Evolutionary conservation across 1,140 invertebrate genomes (phyloP), one percentile per base, ranked within the genome.

Genomic region (Frieseomelitta varia): DNA sequence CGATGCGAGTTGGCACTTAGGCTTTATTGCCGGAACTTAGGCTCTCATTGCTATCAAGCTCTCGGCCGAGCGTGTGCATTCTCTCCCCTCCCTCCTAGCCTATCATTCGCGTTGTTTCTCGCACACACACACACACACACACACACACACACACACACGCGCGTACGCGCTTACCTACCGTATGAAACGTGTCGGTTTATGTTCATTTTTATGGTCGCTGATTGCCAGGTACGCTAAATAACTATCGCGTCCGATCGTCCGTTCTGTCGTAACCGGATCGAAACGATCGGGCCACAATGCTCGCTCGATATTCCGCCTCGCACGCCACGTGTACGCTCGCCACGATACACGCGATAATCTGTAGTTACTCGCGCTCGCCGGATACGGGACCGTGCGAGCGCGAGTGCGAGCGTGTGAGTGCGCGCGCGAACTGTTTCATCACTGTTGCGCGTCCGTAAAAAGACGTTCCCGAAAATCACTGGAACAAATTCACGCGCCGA

Each of bases 201-300:
- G 91, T 90, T 91, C 88, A 90, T 92, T 93, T 92, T 92, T 93
- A 92, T 92, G 90, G 87, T 90, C 90, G 83, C 85, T 93, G 92
- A 93, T 93, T 93, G 90, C 91, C 87, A 91, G 91, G 92, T 91
- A 91, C 86, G 87, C 87, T 92, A 91, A 92, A 92, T 91, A 91
- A 91, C 81, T 88, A 93, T 92, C 88, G 84, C 83, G 91, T 87
- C 86, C 81, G 81, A 87, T 88, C 84, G 73, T 87, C 85, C 82
- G 83, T 80, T 89, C 82, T 91, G 87, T 91, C 87, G 86, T 92
- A 92, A 92, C 91, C 88, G 87, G 85, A 88, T 91, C 84, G 91
- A 55, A 80, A 91, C 88, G 89, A 91, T 91, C 87, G 75, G 68
- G 55, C 75, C 79, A 85, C 90, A 90, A 88, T 88, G 84, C 83